Conservation (phyloP, 1,140 invertebrate species). For the Drosophila watanabei region DNA sequence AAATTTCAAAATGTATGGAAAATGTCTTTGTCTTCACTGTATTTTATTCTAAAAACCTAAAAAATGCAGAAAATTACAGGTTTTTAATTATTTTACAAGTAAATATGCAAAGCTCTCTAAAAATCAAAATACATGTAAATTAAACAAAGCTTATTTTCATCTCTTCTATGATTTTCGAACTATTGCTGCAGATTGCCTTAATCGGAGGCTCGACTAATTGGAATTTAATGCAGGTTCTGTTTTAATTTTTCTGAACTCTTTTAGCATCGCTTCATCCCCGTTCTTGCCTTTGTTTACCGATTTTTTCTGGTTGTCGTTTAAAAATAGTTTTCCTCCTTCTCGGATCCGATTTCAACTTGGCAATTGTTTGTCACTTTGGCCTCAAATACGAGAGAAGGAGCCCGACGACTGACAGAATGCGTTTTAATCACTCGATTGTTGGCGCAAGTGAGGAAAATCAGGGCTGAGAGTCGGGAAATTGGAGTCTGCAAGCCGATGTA, state of each 20-base stretch:
- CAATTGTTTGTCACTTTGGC: constrained; percentile 39
- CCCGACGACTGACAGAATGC: constrained; percentile 16
- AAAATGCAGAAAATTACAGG: too few species aligned
- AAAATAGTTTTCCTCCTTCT: constrained; percentile 9
- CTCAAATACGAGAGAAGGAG: not conserved
- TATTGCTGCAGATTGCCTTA: not conserved
- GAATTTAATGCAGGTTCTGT: not conserved
- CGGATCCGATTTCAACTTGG: constrained; percentile 1
- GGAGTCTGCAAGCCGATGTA: constrained; percentile 26
- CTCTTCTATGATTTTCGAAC: not conserved
- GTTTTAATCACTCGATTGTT: constrained; percentile 41
- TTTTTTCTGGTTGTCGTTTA: not conserved
- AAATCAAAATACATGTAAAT: too few species aligned
- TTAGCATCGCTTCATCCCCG: not conserved
- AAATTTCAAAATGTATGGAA: too few species aligned
- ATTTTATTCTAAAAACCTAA: too few species aligned
- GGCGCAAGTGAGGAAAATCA: constrained; percentile 7
- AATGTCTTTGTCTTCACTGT: too few species aligned
- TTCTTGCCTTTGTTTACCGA: not conserved
- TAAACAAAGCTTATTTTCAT: not conserved
- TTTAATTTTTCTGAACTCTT: not conserved
- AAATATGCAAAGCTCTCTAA: too few species aligned
- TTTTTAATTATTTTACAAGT: too few species aligned
- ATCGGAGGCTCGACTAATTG: too few species aligned
- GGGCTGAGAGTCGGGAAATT: constrained; percentile 20